Percentiles rank a stretch among this genome's conserved stretches.
phyloP scores from a whole-genome alignment of 2,113 vertebrate species.

The Phoxinus phoxinus region DNA sequence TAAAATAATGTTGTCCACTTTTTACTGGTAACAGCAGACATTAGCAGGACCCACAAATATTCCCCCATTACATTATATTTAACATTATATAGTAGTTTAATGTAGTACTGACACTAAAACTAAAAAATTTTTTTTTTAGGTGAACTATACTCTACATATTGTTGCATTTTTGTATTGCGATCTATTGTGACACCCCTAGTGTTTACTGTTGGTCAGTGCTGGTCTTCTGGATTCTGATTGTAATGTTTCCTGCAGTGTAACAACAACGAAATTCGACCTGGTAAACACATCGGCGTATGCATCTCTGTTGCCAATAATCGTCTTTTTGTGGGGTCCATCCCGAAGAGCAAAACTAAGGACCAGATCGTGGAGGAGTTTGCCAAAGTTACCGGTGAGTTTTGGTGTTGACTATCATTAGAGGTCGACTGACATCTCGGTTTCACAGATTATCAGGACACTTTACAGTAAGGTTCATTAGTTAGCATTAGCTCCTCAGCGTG shows the following conservation, averaged over 20 bases:
- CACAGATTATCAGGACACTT: background rate
- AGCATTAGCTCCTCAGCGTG: too few relatives aligned
- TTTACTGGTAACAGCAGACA: too few relatives aligned
- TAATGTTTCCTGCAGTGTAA: conserved; percentile 85
- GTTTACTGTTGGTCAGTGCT: background rate
- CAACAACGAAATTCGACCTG: conserved; percentile 98
- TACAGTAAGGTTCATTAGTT: too few relatives aligned
- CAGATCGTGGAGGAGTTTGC: conserved; percentile 99
- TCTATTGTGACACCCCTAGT: too few relatives aligned
- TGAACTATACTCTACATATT: too few relatives aligned
- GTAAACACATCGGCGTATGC: conserved; percentile 98
- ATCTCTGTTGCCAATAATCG: conserved; percentile 99
- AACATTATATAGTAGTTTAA: too few relatives aligned
- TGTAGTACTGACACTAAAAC: too few relatives aligned
- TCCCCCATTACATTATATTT: too few relatives aligned
- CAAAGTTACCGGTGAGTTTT: conserved; percentile 94
- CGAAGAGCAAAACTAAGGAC: conserved; percentile 99
- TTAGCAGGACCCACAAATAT: too few relatives aligned
- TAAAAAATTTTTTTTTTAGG: too few relatives aligned
- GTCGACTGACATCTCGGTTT: background rate
- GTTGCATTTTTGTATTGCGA: too few relatives aligned
- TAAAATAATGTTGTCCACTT: too few relatives aligned
- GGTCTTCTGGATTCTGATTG: background rate
- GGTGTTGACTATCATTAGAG: background rate
- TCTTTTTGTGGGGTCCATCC: conserved; percentile 99